phyloP scores from a whole-genome alignment of 2,113 vertebrate species.

The Meleagris gallopavo region DNA sequence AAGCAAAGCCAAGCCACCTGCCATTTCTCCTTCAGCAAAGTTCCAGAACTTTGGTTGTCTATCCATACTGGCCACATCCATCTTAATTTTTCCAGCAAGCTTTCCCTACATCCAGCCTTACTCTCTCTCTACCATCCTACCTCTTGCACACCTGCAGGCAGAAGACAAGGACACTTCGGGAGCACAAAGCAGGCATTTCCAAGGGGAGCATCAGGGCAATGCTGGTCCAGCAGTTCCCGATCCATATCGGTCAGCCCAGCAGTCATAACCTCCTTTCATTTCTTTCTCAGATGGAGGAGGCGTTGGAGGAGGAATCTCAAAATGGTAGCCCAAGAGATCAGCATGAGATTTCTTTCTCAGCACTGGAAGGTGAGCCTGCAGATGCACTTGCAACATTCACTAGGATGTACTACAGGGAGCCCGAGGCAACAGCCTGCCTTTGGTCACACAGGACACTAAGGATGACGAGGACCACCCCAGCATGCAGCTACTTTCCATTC shows the following conservation, averaged over 20 bases:
- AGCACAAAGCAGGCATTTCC: neutral
- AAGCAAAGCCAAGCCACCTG: neutral
- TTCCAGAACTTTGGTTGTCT: neutral
- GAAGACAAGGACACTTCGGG: neutral
- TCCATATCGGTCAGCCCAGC: neutral
- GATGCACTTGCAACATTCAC: neutral
- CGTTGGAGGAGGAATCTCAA: neutral
- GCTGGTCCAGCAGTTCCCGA: fast-evolving
- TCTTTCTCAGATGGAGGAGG: neutral
- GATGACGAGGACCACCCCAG: neutral
- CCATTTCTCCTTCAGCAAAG: neutral
- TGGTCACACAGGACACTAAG: fast-evolving
- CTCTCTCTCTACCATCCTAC: neutral
- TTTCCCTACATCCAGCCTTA: neutral
- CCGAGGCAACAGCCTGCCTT: neutral
- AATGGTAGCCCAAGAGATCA: neutral
- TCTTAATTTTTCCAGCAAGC: neutral
- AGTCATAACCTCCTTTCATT: neutral
- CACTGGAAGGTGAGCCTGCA: neutral
- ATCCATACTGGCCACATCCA: neutral
- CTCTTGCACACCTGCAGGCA: neutral
- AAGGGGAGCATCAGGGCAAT: neutral
- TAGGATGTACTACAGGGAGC: neutral
- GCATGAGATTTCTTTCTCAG: neutral
- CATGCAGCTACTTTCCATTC: fast-evolving